phyloP scores from a whole-genome alignment of 2,888 invertebrate genomes.

The Synergus japonicus region DNA sequence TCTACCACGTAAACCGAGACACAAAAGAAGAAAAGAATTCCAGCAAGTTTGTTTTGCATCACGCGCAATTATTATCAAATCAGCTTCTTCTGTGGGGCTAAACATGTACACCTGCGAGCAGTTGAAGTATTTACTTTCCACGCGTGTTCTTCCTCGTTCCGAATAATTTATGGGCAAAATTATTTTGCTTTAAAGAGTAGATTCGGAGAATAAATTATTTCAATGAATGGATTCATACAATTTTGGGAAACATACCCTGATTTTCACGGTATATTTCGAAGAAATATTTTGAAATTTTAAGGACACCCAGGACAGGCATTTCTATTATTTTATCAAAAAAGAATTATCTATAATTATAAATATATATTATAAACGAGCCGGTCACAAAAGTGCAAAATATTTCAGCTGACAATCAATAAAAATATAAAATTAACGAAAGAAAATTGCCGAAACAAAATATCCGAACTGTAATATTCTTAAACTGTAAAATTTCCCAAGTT shows the following conservation, averaged over 20 bases:
- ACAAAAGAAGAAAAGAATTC: constrained; percentile 34
- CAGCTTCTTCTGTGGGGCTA: constrained; percentile 27
- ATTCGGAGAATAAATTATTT: background rate
- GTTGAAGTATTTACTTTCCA: constrained; percentile 28
- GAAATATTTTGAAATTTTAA: background rate
- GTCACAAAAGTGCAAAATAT: too few species aligned
- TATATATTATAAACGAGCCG: too few species aligned
- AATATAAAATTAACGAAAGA: too few species aligned
- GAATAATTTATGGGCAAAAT: constrained; percentile 32
- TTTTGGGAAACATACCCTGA: background rate
- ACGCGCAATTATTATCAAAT: constrained; percentile 37
- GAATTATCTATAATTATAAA: too few species aligned
- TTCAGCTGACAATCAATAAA: too few species aligned
- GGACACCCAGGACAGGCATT: background rate
- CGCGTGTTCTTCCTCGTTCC: constrained; percentile 23
- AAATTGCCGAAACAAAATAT: too few species aligned
- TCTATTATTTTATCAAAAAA: too few species aligned
- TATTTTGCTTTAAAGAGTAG: constrained; percentile 5
- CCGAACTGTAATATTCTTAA: too few species aligned
- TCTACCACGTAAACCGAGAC: constrained; percentile 23
- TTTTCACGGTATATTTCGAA: background rate
- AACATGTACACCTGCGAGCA: constrained; percentile 25
- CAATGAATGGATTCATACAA: background rate
- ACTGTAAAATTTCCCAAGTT: too few species aligned
- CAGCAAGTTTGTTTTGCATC: constrained; percentile 35